These are phyloP conservation scores for Polyploca ridens DNA, from an alignment of 2,888 invertebrate species.

Conservation along the genomic window DNA sequence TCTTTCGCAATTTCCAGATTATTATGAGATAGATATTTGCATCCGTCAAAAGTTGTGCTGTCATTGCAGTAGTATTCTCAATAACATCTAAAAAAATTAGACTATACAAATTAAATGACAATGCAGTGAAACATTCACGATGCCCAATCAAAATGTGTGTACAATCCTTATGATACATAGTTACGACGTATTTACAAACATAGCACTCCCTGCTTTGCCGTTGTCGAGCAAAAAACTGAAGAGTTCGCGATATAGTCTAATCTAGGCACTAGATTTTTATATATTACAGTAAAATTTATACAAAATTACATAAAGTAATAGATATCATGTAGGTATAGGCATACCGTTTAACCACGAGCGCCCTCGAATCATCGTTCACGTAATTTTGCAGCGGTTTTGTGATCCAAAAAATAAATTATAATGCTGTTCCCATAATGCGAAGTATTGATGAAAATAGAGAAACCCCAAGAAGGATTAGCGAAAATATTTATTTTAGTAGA, in stretches of 20 bases:
- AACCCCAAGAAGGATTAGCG: too few species aligned
- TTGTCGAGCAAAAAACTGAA: not conserved
- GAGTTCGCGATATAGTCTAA: conserved; percentile 22
- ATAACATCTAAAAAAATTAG: not conserved
- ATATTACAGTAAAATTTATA: conserved; percentile 14
- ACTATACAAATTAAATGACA: not conserved
- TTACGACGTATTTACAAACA: not conserved
- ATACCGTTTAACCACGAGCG: not conserved
- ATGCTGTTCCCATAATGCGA: too few species aligned
- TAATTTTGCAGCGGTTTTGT: too few species aligned
- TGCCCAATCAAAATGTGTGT: not conserved
- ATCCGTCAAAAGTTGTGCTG: too few species aligned
- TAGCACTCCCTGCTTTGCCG: not conserved
- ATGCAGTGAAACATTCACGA: not conserved
- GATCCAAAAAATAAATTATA: too few species aligned
- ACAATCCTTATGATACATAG: not conserved
- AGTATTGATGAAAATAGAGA: too few species aligned
- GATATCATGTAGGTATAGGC: not conserved
- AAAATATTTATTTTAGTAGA: too few species aligned
- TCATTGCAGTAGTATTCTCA: not conserved
- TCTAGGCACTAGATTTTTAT: conserved; percentile 40
- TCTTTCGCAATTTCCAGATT: too few species aligned
- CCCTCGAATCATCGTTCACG: too few species aligned
- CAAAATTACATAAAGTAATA: conserved; percentile 13
- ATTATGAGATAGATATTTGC: too few species aligned